Evolutionary conservation across 2,888 invertebrate genomes (phyloP), one percentile per base, ranked within the genome.

Genomic region (Stegana nigrithorax): DNA sequence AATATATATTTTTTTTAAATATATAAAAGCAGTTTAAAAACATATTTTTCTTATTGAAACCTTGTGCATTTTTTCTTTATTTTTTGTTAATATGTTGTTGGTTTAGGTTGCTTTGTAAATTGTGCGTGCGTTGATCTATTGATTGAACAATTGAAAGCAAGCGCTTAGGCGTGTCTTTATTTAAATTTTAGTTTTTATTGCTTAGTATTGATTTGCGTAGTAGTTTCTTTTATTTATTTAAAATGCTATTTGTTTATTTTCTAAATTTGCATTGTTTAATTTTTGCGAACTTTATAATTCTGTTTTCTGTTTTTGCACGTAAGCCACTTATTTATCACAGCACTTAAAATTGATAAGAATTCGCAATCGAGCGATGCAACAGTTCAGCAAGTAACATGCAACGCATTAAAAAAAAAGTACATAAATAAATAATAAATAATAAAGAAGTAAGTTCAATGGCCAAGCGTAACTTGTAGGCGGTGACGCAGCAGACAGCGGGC

Each of bases 281-380:
- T 32, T 32, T 10, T 12, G 21, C 19, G 10, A 44, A 17, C 8
- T 14, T 44, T 19, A 36, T 55, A 25, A 23, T 36, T 29, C 32
- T 51, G 51, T 51, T 53, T 32, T n/a, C 17, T 29, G 26, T 32
- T 53, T 2, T 14, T 17, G 27, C 19, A 32, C 47, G 17, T 51
- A 66, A 56, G 67, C 62, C 67, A 64, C 64, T 67, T 60, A 60
- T 53, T 67, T 71, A 71, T 69, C 72, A 71, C 69, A 71, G 69
- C 65, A 65, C 60, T 59, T 19, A 23, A 60, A 62, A 66, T 67
- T 69, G 69, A 64, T 69, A 64, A 60, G 67, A n/a, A 8, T n/a
- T n/a, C n/a, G n/a, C n/a, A n/a, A n/a, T n/a, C n/a, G n/a, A 19
- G 8, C 32, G 32, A 23, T 23, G 45, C 23, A 23, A 29, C 26